A percentile compares a stretch with the other conserved stretches of the same genome.
phyloP scores from a whole-genome alignment of 1,140 invertebrate genomes.

The Mercenaria mercenaria region DNA sequence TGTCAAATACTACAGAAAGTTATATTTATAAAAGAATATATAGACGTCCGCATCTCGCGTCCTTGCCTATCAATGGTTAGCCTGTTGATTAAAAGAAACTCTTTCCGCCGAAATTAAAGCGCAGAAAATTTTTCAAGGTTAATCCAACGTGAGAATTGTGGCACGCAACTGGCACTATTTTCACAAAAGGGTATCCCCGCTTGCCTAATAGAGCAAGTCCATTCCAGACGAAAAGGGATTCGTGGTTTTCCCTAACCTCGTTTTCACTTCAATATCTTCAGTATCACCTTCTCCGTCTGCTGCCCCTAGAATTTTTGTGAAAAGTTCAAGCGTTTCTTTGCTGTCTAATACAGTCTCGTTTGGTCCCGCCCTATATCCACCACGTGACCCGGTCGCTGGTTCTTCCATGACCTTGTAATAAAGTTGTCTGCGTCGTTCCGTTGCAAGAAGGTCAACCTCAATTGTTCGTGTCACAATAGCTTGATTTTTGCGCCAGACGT shows the following conservation, averaged over 20 bases:
- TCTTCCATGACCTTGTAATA: slow-evolving; percentile 83
- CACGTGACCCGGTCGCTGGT: slow-evolving; percentile 44
- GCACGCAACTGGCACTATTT: too few species aligned
- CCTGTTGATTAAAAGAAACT: neutral
- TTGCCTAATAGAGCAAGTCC: slow-evolving; percentile 68
- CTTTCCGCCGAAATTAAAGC: neutral
- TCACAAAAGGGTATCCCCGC: too few species aligned
- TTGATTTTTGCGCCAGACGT: slow-evolving; percentile 84
- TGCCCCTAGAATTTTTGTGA: slow-evolving; percentile 80
- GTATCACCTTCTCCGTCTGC: slow-evolving; percentile 77
- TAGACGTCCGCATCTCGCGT: too few species aligned
- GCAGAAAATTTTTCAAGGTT: neutral
- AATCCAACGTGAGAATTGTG: too few species aligned
- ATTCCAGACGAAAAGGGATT: slow-evolving; percentile 53
- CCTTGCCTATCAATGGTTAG: too few species aligned
- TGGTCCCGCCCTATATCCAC: slow-evolving; percentile 23
- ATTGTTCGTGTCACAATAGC: slow-evolving; percentile 84
- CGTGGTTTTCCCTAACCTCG: slow-evolving; percentile 70
- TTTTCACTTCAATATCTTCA: slow-evolving; percentile 76
- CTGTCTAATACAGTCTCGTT: slow-evolving; percentile 78
- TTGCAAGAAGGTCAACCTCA: slow-evolving; percentile 84
- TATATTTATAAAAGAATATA: too few species aligned
- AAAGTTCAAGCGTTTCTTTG: slow-evolving; percentile 79
- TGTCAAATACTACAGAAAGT: too few species aligned
- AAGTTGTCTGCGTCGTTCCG: slow-evolving; percentile 80